Conservation (phyloP, 2,797 vertebrate genomes). For the Acanthornis magna region DNA sequence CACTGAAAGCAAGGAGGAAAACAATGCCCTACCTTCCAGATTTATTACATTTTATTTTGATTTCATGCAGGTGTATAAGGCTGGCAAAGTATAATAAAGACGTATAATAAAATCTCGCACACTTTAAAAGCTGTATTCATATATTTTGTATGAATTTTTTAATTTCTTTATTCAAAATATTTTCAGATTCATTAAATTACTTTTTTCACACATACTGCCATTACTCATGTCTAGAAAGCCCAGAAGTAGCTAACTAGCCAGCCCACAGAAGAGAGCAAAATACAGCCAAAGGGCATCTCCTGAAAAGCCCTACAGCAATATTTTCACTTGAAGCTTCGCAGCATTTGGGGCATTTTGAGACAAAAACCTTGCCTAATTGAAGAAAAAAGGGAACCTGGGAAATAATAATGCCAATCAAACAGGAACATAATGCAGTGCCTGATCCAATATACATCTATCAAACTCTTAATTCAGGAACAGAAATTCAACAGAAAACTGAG, state of each 20-base stretch:
- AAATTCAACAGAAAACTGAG: background rate
- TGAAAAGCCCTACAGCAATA: background rate
- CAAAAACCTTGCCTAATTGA: background rate
- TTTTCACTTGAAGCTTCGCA: background rate
- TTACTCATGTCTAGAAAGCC: background rate
- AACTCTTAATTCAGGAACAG: background rate
- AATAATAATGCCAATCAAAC: background rate
- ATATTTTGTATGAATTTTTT: background rate
- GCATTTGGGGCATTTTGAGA: background rate
- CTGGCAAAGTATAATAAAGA: background rate
- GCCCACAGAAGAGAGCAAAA: background rate
- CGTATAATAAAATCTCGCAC: background rate
- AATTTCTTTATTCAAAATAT: background rate
- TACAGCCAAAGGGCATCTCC: background rate
- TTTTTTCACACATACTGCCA: background rate
- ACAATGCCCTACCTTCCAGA: background rate
- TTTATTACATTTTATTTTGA: background rate
- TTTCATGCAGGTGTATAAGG: background rate
- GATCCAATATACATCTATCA: background rate
- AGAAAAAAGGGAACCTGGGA: background rate
- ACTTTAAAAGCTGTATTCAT: background rate
- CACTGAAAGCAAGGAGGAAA: background rate
- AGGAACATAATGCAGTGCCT: background rate
- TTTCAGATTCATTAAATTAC: background rate
- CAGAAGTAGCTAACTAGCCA: background rate